These are phyloP conservation scores for Melipona beecheii DNA, from an alignment of 2,888 invertebrate genomes.

Conservation along the genomic window DNA sequence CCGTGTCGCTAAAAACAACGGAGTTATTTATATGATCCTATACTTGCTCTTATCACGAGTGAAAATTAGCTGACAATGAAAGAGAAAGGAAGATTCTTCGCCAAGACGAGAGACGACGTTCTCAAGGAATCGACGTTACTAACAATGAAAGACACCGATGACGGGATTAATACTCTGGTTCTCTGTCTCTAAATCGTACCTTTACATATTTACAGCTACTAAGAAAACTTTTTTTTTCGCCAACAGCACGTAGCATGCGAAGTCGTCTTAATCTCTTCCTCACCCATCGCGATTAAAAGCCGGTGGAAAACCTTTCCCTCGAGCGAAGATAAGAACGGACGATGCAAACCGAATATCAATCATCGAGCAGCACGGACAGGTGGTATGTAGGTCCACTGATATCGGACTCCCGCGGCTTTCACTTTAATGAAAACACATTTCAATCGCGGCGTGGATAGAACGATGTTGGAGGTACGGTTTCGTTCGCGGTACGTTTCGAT, in stretches of 20 bases:
- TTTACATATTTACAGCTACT: not conserved
- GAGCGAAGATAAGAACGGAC: not conserved
- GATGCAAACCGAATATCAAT: constrained; percentile 27
- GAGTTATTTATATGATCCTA: too few relatives aligned
- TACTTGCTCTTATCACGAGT: too few relatives aligned
- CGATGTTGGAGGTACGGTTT: not conserved
- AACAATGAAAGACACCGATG: not conserved
- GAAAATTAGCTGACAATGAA: not conserved
- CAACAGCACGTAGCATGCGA: not conserved
- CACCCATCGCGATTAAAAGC: constrained; percentile 35
- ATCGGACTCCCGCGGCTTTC: not conserved
- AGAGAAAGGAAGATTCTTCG: not conserved
- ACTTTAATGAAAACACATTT: constrained; percentile 14
- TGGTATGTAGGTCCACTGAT: not conserved
- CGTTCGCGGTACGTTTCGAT: too few relatives aligned
- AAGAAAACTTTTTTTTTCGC: not conserved
- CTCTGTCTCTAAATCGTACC: constrained; percentile 55
- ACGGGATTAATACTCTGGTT: constrained; percentile 44
- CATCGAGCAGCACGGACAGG: not conserved
- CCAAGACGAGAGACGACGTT: constrained; percentile 21
- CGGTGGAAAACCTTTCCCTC: not conserved
- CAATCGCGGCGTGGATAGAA: not conserved
- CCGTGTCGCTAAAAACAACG: too few relatives aligned
- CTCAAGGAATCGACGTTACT: constrained; percentile 35
- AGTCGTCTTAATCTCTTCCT: not conserved